phyloP scores from a whole-genome alignment of 2,888 invertebrate genomes.

The Caenorhabditis sp. region DNA sequence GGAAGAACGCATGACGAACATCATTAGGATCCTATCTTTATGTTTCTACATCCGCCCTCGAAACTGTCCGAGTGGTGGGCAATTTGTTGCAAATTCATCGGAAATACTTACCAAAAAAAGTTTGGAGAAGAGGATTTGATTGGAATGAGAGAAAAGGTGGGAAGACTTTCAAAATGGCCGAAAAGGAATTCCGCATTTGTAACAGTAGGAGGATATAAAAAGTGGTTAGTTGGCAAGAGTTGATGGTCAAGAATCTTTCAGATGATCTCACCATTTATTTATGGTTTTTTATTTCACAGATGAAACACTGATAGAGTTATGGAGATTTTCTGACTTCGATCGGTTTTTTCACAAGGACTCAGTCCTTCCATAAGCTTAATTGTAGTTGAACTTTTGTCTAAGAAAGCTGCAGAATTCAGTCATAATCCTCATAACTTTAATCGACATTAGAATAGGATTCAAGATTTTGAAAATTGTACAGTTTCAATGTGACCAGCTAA shows the following conservation, averaged over 20 bases:
- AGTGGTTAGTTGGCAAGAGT: background rate
- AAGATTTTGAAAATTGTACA: too few relatives aligned
- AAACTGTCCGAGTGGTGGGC: slow-evolving; percentile 29
- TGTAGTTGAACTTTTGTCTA: too few relatives aligned
- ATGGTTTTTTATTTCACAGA: too few relatives aligned
- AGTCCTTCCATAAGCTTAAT: too few relatives aligned
- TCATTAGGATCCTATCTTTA: slow-evolving; percentile 54
- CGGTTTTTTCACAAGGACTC: too few relatives aligned
- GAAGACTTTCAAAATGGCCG: background rate
- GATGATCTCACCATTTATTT: background rate
- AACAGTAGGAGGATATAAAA: slow-evolving; percentile 20
- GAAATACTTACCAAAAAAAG: slow-evolving; percentile 14
- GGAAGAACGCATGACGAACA: slow-evolving; percentile 51
- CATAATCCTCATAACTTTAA: too few relatives aligned
- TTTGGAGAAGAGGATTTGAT: background rate
- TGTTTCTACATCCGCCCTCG: slow-evolving; percentile 52
- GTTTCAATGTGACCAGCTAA: too few relatives aligned
- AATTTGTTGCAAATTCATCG: slow-evolving; percentile 57
- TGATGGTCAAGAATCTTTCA: slow-evolving; percentile 10
- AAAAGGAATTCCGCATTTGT: slow-evolving; percentile 1
- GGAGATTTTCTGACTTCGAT: too few relatives aligned
- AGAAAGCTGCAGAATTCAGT: too few relatives aligned
- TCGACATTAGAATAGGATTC: too few relatives aligned
- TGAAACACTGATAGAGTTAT: too few relatives aligned
- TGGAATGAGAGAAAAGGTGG: background rate